Evolutionary conservation across 2,797 vertebrate species (phyloP).

Genomic region (Acestrorhynchus altus): DNA sequence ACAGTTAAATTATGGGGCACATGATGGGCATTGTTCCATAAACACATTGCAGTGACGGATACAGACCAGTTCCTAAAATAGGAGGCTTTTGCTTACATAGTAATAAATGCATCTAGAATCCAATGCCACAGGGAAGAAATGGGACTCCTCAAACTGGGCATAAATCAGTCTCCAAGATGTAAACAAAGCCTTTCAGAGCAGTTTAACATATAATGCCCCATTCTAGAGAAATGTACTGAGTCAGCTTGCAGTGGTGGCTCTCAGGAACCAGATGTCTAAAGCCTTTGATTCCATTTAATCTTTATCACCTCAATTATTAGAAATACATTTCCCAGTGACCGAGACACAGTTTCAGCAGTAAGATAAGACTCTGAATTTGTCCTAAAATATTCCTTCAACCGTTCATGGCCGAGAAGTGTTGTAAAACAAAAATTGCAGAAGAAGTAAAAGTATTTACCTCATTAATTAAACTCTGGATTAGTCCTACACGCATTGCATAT

Average conservation of each 20-base stretch:
- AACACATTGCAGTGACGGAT: background rate
- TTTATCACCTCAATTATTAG: no score
- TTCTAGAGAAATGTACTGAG: background rate
- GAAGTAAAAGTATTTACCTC: no score
- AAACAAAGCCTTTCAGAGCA: background rate
- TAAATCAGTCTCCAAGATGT: background rate
- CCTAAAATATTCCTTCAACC: no score
- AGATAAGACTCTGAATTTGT: no score
- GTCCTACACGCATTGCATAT: no score
- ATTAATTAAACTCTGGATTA: no score
- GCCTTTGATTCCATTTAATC: no score
- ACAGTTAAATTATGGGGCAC: background rate
- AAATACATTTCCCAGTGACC: no score
- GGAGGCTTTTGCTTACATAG: background rate
- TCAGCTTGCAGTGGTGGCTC: background rate
- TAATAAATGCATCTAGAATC: background rate
- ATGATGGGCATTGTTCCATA: background rate
- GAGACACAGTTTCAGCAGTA: no score
- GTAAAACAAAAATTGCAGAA: no score
- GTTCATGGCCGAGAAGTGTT: no score
- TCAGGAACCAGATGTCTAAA: no score
- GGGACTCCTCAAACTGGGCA: background rate
- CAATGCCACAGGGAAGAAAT: background rate
- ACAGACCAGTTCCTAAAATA: background rate
- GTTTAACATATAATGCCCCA: background rate